Base-by-base conservation (phyloP, 1,140 invertebrate species). In the Caenorhabditis tropicalis region DNA sequence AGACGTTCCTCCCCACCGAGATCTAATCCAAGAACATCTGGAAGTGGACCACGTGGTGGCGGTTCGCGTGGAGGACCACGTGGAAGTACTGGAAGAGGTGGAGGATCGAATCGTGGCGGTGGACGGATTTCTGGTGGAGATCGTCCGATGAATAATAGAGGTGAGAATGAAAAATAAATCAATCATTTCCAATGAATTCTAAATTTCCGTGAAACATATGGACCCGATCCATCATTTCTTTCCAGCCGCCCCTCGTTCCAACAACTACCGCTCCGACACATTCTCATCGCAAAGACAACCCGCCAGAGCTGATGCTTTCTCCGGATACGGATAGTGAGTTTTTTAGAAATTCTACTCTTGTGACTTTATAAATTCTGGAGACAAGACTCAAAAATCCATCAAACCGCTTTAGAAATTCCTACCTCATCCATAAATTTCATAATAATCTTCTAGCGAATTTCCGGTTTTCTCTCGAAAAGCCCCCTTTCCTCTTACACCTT, bases 281-380 rank as follows among this genome's bases (percentile, higher is more conserved):
- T 65, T 31, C 9, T 74, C 65, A 12, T 43, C 33, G 0, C 65
- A 74, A 21, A n/a, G 65, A 74, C 6, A 10, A 24, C 65, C 36
- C 2, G 29, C 65, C 6, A 39, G 65, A 43, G 36, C 65, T 31
- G 65, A 39, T 24, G 65, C 65, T 12, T 74, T 74, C n/a, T 9
- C 36, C n/a, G n/a, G n/a, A 21, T 74, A 74, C 43, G 65, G 65
- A 74, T 74, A 74, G 65, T 74, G 21, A 74, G 65, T 74, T 39
- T 60, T 5, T 5, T 5, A 43, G 39, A 43, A 6, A 6, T 43
- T 43, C 39, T n/a, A n/a, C n/a, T n/a, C n/a, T n/a, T n/a, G n/a
- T n/a, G n/a, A n/a, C n/a, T n/a, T n/a, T n/a, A n/a, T n/a, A n/a
- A n/a, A n/a, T n/a, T n/a, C n/a, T n/a, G n/a, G n/a, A n/a, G n/a